phyloP scores from a whole-genome alignment of 1,140 invertebrate genomes.

The Meloidogyne floridensis region DNA sequence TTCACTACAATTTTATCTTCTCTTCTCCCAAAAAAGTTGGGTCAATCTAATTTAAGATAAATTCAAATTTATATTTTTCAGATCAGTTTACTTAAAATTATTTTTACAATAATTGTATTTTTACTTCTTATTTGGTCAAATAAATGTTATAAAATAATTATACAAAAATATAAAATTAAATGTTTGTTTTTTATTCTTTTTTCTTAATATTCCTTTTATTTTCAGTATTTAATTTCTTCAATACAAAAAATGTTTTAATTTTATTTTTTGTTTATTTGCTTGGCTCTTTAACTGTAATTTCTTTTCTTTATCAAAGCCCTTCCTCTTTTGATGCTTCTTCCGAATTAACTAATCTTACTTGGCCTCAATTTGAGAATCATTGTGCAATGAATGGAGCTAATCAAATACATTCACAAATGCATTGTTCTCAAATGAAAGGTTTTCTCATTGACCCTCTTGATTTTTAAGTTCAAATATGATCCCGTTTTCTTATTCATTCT shows the following conservation, averaged over 20 bases:
- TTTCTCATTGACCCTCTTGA: background rate
- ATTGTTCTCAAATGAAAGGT: constrained; percentile 59
- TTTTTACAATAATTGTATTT: constrained; percentile 53
- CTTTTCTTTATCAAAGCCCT: constrained; percentile 57
- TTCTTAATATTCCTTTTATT: background rate
- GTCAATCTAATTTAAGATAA: no score
- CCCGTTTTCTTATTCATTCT: constrained; percentile 9
- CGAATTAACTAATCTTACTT: constrained; percentile 59
- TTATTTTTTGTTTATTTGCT: constrained; percentile 52
- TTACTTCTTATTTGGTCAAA: constrained; percentile 42
- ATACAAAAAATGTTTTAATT: constrained; percentile 47
- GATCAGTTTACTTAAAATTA: constrained; percentile 51
- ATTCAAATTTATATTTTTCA: constrained; percentile 36
- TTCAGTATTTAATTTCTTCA: constrained; percentile 38
- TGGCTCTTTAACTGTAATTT: constrained; percentile 56
- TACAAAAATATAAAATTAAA: constrained; percentile 51
- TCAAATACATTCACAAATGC: constrained; percentile 44
- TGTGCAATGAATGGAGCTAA: constrained; percentile 46
- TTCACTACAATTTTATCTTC: no score
- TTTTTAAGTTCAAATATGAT: background rate
- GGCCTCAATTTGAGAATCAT: constrained; percentile 54
- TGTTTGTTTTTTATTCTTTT: constrained; percentile 33
- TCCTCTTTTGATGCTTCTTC: constrained; percentile 44
- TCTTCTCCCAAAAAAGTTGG: no score
- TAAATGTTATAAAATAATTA: constrained; percentile 49